These are phyloP conservation scores for Limnephilus lunatus DNA, from an alignment of 2,888 invertebrate genomes.

Conservation along the genomic window DNA sequence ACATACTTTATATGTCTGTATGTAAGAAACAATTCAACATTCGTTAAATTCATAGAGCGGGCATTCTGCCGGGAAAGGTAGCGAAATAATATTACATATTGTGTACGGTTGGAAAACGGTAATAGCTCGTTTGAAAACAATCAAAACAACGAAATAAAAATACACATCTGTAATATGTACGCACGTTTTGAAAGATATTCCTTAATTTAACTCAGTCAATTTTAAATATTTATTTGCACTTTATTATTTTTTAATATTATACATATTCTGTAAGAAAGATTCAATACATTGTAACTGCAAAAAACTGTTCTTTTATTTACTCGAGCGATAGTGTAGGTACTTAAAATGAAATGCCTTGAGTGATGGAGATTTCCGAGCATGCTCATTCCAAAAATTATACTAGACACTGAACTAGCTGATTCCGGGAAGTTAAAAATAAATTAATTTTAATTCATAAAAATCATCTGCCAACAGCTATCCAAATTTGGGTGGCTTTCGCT, in stretches of 20 bases:
- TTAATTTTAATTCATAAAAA: no score
- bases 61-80: not conserved
- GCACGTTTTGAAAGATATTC: not conserved
- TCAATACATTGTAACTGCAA: not conserved
- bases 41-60: no score
- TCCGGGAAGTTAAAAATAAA: no score
- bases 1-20: not conserved
- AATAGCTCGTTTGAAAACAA: not conserved
- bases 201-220: conserved; percentile 26
- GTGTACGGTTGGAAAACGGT: not conserved
- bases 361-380: no score
- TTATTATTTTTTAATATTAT: not conserved
- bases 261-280: no score
- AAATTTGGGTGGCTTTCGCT: no score
- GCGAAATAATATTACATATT: not conserved
- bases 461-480: no score
- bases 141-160: not conserved
- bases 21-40: not conserved
- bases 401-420: no score
- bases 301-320: not conserved
- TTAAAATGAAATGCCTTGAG: no score
- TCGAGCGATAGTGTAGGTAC: no score
- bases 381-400: no score
- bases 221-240: conserved; percentile 2
- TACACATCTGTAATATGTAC: not conserved